Percentiles rank a stretch among this genome's conserved stretches.
These are phyloP conservation scores for Mesitornis unicolor DNA, from an alignment of 2,113 vertebrate genomes.

Conservation along the genomic window DNA sequence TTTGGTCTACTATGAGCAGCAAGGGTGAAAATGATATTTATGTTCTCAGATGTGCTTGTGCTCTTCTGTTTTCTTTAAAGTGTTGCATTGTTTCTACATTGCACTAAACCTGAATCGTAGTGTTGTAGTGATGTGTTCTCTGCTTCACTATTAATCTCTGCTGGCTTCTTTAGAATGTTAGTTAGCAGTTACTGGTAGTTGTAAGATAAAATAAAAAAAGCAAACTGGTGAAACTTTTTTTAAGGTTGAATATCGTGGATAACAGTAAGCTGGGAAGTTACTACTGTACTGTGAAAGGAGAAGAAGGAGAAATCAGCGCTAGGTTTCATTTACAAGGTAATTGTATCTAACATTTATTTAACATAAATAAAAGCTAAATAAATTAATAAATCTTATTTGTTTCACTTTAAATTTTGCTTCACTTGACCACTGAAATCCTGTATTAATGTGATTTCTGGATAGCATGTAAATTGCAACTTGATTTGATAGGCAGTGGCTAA, in stretches of 20 bases:
- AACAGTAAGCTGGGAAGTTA: conserved; percentile 64
- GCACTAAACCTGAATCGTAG: background rate
- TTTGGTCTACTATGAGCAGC: background rate
- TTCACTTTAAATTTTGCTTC: background rate
- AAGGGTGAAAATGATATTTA: background rate
- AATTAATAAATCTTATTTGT: too few relatives aligned
- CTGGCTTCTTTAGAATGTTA: background rate
- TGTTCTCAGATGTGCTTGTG: background rate
- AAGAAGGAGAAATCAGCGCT: conserved; percentile 28
- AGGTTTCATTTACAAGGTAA: conserved; percentile 73
- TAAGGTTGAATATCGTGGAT: conserved; percentile 48
- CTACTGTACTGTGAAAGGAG: conserved; percentile 57
- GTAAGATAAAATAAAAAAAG: background rate
- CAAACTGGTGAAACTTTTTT: background rate
- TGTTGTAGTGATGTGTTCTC: background rate
- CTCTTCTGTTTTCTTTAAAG: background rate
- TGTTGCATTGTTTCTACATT: background rate
- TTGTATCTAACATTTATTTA: background rate
- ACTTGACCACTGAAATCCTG: background rate
- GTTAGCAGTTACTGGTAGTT: background rate
- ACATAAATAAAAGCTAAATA: too few relatives aligned
- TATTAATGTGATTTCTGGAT: background rate
- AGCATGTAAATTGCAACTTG: background rate
- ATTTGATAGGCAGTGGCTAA: background rate
- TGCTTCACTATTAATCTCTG: background rate